These are phyloP conservation scores for Mus caroli DNA, from an alignment of 2,797 vertebrate species.

Conservation along the genomic window DNA sequence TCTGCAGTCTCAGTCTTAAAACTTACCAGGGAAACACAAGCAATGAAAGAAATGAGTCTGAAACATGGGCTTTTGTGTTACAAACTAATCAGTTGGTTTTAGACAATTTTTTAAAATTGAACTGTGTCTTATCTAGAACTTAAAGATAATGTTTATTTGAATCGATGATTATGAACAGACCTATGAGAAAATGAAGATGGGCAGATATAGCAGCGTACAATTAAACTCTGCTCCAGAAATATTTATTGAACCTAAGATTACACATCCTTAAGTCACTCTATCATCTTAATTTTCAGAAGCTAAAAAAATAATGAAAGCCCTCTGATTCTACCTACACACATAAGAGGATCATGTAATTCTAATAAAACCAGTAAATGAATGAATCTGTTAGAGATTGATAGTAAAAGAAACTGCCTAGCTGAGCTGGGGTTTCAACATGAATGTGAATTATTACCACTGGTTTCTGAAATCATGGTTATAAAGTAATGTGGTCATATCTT, in stretches of 20 bases:
- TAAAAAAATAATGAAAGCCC: background rate
- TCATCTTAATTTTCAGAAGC: constrained; percentile 9
- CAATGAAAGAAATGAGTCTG: background rate
- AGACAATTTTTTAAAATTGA: background rate
- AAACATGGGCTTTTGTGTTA: background rate
- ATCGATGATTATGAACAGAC: background rate
- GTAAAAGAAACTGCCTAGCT: background rate
- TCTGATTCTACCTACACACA: background rate
- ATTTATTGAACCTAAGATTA: background rate
- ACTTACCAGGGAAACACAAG: background rate
- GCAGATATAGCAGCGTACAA: background rate
- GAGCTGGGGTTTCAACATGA: background rate
- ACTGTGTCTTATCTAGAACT: background rate
- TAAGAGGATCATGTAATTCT: background rate
- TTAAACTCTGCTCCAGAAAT: constrained; percentile 27
- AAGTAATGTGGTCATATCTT: background rate
- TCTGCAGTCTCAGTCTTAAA: background rate
- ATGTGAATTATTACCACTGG: background rate
- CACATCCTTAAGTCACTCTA: background rate
- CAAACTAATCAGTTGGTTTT: background rate
- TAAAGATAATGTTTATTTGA: background rate
- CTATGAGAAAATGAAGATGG: background rate
- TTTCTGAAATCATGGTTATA: constrained; percentile 6
- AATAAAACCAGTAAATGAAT: background rate
- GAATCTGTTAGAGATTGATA: background rate